Base-by-base conservation (phyloP, 2,797 vertebrate species). In the Pygocentrus nattereri region DNA sequence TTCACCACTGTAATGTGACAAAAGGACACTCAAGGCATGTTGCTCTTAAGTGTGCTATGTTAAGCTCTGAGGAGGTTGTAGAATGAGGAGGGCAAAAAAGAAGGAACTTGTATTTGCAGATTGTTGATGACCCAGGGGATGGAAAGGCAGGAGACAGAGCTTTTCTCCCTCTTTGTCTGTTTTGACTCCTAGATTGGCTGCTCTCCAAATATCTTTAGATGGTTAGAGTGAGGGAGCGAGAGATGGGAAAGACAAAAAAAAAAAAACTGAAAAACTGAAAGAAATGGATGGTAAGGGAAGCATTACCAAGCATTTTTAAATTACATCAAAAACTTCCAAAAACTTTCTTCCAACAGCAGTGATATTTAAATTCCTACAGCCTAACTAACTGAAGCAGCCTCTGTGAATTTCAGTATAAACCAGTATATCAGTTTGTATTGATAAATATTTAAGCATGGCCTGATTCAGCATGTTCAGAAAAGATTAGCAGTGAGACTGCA, bases 151-250 rank as follows among this genome's bases (percentile, higher is more conserved):
- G 50, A 44, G 41, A 64, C 31, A 21, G 74, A 15, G 12, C 49
- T 62, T 80, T 76, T 79, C 52, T 49, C 52, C 69, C 38, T 31
- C 13, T 56, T 49, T 5, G 56, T 71, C 27, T 47, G 67, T 54
- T 83, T 67, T 65, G 34, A 74, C 77, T 84, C 30, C 70, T 74
- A 41, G 69, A 58, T 41, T 65, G 79, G 73, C 34, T 71, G 64
- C n/a, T 21, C 13, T 38, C 50, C 74, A 68, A 68, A 69, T 69
- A 67, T 69, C 44, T 69, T n/a, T 19, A 41, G 74, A 49, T 1
- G 18, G 72, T 34, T 68, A 7, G 8, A 13, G 34, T 47, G 61
- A 82, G 72, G 61, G 6, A 8, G 19, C 25, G 59, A 72, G 72
- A 68, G 65, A 82, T 38, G 31, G 70, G 79, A 64, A 74, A 52